Percentiles rank a stretch among this genome's conserved stretches.
Evolutionary conservation across 2,113 vertebrate genomes (phyloP).

Genomic region (Pelmatolapia mariae): DNA sequence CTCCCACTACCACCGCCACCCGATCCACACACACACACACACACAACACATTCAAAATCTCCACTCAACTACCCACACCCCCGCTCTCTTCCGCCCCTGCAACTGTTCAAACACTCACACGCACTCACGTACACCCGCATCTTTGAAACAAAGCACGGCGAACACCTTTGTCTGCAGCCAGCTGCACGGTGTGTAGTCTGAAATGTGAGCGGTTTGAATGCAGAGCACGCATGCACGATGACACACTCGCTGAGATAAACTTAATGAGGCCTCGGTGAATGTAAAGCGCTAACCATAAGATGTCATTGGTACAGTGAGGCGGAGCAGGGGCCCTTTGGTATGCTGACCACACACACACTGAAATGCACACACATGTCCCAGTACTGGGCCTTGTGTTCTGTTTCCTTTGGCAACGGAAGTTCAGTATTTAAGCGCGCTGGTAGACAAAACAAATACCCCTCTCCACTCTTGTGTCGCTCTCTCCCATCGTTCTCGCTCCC

Average conservation of each 20-base stretch:
- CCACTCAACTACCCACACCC: slow-evolving; percentile 5
- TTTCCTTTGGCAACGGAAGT: slow-evolving; percentile 69
- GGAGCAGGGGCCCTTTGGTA: slow-evolving; percentile 51
- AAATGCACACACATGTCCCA: slow-evolving; percentile 1
- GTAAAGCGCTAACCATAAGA: slow-evolving; percentile 34
- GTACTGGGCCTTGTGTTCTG: slow-evolving; percentile 53
- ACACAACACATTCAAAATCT: slow-evolving; percentile 7
- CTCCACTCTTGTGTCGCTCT: slow-evolving; percentile 6
- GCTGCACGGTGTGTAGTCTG: slow-evolving; percentile 32
- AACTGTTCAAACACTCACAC: slow-evolving; percentile 43
- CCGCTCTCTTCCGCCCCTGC: background rate
- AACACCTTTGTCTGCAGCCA: slow-evolving; percentile 62
- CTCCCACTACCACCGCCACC: background rate
- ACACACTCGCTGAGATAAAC: slow-evolving; percentile 28
- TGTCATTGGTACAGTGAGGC: slow-evolving; percentile 69
- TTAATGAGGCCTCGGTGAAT: slow-evolving; percentile 53
- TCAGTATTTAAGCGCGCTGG: slow-evolving; percentile 55
- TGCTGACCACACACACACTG: slow-evolving; percentile 52
- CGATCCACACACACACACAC: background rate
- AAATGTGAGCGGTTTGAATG: background rate
- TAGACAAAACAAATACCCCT: slow-evolving; percentile 68
- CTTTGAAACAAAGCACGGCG: slow-evolving; percentile 44
- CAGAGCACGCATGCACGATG: slow-evolving; percentile 4
- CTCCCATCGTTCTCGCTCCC: background rate
- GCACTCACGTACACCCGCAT: slow-evolving; percentile 2